phyloP scores from a whole-genome alignment of 2,888 invertebrate species.

The Phortica okadai region DNA sequence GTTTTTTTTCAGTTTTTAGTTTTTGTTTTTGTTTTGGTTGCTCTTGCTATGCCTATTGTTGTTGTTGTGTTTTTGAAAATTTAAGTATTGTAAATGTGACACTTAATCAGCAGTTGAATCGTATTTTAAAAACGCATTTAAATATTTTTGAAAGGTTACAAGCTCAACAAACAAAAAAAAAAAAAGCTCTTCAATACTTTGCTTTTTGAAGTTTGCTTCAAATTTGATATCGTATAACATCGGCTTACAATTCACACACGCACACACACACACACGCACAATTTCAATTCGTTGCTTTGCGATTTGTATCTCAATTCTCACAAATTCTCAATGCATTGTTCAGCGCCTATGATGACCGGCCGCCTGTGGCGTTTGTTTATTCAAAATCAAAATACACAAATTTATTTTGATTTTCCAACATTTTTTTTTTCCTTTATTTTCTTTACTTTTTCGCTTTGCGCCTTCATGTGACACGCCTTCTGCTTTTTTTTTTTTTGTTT shows the following conservation, averaged over 20 bases:
- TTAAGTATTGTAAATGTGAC: constrained; percentile 49
- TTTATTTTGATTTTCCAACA: constrained; percentile 25
- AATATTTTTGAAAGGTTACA: constrained; percentile 62
- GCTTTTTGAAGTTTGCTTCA: neutral
- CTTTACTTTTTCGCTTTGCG: constrained; percentile 10
- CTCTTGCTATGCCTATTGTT: neutral
- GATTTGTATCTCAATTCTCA: neutral
- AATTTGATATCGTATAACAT: neutral
- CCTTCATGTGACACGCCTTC: neutral
- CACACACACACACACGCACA: too few species aligned
- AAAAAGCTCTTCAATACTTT: neutral
- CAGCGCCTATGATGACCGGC: neutral
- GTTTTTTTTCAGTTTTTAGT: constrained; percentile 45
- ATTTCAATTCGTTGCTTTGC: neutral
- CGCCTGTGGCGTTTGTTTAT: constrained; percentile 66
- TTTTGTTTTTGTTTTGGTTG: constrained; percentile 4
- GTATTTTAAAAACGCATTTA: constrained; percentile 65
- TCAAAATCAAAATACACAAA: constrained; percentile 65
- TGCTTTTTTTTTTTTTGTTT: neutral
- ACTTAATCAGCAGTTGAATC: constrained; percentile 67
- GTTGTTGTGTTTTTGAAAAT: constrained; percentile 7
- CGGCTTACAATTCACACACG: neutral
- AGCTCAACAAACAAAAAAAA: neutral
- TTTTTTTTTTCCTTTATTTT: constrained; percentile 19
- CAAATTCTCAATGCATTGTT: neutral